phyloP scores from a whole-genome alignment of 2,113 vertebrate species.

The Terrapene triunguis region DNA sequence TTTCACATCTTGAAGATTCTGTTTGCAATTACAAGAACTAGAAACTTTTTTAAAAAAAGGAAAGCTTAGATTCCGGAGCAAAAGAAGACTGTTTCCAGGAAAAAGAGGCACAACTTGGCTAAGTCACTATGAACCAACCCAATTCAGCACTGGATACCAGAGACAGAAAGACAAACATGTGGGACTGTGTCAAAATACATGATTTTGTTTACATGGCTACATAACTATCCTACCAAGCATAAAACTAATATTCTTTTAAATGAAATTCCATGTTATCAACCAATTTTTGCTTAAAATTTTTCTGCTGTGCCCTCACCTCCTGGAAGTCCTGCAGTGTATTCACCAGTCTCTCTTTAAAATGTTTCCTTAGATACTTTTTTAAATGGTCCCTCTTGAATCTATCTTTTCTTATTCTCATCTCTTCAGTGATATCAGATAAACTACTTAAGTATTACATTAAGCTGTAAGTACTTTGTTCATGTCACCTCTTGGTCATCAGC shows the following conservation, averaged over 20 bases:
- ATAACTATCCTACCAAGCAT: not conserved
- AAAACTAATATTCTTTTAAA: not conserved
- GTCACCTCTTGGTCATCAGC: no score
- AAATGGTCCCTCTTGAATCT: not conserved
- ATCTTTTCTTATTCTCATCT: constrained; percentile 8
- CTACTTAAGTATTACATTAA: no score
- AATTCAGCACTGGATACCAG: no score
- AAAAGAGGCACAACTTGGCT: no score
- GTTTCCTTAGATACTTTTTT: not conserved
- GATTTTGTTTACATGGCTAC: not conserved
- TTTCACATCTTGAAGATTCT: not conserved
- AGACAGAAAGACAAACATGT: not conserved
- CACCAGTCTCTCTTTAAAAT: not conserved
- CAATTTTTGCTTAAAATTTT: not conserved
- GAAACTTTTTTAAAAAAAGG: not conserved
- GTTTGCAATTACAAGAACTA: not conserved
- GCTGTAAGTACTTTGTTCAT: not conserved
- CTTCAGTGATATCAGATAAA: constrained; percentile 17
- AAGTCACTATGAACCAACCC: no score
- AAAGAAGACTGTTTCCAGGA: no score
- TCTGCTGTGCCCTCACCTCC: constrained; percentile 4
- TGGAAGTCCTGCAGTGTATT: not conserved
- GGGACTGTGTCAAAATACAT: not conserved
- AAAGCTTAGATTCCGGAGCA: not conserved
- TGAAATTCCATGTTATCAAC: not conserved